Evolutionary conservation across 30 jellyfish, hydroid and myxozoan genomes (phyloP).

Genomic region (Aurelia aurita complex sp. Pacific): DNA sequence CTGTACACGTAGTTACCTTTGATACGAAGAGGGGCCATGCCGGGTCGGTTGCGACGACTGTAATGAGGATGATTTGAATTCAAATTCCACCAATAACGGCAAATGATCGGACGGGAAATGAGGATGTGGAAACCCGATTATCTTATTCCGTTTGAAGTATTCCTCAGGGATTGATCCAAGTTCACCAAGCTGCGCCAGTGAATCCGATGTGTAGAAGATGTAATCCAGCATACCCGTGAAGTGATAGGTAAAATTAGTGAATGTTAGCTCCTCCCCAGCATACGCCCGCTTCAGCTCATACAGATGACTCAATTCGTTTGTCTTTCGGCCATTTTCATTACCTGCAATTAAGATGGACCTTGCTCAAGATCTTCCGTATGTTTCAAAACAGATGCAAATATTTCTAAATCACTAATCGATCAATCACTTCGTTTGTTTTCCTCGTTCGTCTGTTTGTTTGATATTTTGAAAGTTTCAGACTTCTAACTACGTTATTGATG

Average conservation of each 20-base stretch:
- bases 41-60: conserved; percentile 34
- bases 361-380: no score
- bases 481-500: no score
- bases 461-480: no score
- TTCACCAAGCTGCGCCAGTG: conserved; percentile 81
- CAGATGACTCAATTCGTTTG: conserved; percentile 77
- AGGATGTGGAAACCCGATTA: conserved; percentile 97
- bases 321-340: conserved; percentile 71
- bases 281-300: conserved; percentile 79
- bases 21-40: conserved; percentile 55
- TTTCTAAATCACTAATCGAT: no score
- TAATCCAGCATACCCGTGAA: conserved; percentile 93
- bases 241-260: conserved; percentile 91
- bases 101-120: conserved; percentile 97
- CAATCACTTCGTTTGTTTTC: no score
- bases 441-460: no score
- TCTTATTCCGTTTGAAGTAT: conserved; percentile 78
- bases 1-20: conserved; percentile 59
- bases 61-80: conserved; percentile 20
- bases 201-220: conserved; percentile 84
- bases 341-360: neutral
- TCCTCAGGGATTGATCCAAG: conserved; percentile 87
- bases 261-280: conserved; percentile 77
- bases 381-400: no score
- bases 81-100: conserved; percentile 90